phyloP scores from a whole-genome alignment of 2,797 vertebrate species.

The Centroberyx gerrardi region DNA sequence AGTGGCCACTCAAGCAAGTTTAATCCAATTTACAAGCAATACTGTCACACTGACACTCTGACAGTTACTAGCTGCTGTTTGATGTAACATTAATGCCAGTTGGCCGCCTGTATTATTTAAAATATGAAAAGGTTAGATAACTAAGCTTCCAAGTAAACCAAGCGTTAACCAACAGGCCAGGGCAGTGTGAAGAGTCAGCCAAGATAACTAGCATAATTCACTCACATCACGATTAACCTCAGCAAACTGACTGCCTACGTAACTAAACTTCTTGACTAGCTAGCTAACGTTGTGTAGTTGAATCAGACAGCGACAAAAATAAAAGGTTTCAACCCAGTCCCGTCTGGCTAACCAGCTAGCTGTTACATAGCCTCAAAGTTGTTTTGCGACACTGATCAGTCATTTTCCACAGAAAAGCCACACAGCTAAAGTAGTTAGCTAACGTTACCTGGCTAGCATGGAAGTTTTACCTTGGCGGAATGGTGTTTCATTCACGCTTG shows the following conservation, averaged over 20 bases:
- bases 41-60: neutral
- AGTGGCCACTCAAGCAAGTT: conserved; percentile 15
- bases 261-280: neutral
- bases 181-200: conserved; percentile 44
- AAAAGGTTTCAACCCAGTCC: neutral
- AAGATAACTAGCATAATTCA: conserved; percentile 44
- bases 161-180: conserved; percentile 68
- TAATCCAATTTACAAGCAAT: neutral
- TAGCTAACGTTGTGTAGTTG: neutral
- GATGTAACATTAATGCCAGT: neutral
- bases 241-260: conserved; percentile 2
- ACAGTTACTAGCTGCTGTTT: rapidly evolving
- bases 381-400: conserved; percentile 68
- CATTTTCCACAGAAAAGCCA: conserved; percentile 51
- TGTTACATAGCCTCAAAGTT: conserved; percentile 68
- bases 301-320: rapidly evolving
- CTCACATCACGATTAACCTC: conserved; percentile 24
- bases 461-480: conserved; percentile 34
- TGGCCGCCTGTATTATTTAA: neutral
- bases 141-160: conserved; percentile 10
- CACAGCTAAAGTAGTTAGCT: conserved; percentile 65
- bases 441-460: conserved; percentile 64
- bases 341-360: conserved; percentile 23
- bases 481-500: conserved; percentile 27
- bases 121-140: neutral